Percentiles rank a stretch among this genome's conserved stretches.
Evolutionary conservation across 1,140 invertebrate species (phyloP).

Genomic region (Heliothis virescens): DNA sequence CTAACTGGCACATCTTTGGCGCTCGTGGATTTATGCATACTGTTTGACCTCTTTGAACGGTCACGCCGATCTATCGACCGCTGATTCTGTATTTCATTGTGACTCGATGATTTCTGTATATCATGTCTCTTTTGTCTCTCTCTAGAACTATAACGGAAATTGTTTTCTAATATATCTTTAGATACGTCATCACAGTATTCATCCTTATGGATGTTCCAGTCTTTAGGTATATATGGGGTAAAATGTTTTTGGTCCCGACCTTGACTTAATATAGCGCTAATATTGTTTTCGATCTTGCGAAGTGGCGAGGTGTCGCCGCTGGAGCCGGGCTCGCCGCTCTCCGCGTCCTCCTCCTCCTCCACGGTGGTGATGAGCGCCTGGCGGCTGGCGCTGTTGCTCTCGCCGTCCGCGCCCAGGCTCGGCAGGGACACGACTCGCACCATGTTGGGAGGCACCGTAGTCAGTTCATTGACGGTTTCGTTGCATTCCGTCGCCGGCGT

Average conservation of each 20-base stretch:
- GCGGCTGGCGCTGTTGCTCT: constrained; percentile 74
- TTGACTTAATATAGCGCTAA: constrained; percentile 87
- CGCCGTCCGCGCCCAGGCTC: constrained; percentile 87
- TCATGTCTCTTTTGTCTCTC: constrained; percentile 86
- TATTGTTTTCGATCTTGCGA: constrained; percentile 89
- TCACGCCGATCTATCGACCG: constrained; percentile 86
- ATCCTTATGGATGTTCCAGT: constrained; percentile 87
- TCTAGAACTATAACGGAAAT: constrained; percentile 84
- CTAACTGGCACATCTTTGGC: constrained; percentile 89
- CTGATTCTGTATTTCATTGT: constrained; percentile 87
- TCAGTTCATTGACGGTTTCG: constrained; percentile 85
- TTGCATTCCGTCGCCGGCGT: constrained; percentile 78
- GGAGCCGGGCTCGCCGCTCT: constrained; percentile 82
- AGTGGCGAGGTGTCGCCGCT: constrained; percentile 87
- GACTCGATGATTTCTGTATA: constrained; percentile 87
- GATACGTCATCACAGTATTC: constrained; percentile 86
- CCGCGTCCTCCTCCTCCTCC: constrained; percentile 89
- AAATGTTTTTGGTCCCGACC: constrained; percentile 86
- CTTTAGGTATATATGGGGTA: constrained; percentile 85
- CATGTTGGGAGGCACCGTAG: constrained; percentile 87
- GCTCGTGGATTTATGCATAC: constrained; percentile 90
- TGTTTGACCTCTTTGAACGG: constrained; percentile 84
- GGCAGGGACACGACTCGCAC: constrained; percentile 90
- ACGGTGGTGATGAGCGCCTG: constrained; percentile 86
- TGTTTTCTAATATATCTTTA: constrained; percentile 84